These are phyloP conservation scores for Bombylius major DNA, from an alignment of 2,888 invertebrate genomes.

Conservation along the genomic window DNA sequence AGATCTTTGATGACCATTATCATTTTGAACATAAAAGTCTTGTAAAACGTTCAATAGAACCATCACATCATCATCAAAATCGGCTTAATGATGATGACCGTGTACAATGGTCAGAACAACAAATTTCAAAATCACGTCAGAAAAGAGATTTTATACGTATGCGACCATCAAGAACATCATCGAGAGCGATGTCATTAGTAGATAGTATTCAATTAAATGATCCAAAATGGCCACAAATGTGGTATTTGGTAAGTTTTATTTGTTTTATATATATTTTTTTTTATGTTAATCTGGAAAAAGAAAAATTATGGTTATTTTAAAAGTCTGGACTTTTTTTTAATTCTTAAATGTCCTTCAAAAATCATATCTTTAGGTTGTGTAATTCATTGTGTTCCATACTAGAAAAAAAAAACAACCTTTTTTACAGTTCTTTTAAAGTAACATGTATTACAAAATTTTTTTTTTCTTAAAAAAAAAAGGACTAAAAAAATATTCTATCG, in stretches of 20 bases:
- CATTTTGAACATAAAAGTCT: slow-evolving; percentile 73
- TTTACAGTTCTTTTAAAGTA: too few relatives aligned
- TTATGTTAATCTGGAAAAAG: too few relatives aligned
- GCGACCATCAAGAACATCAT: slow-evolving; percentile 30
- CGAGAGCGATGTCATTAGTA: slow-evolving; percentile 23
- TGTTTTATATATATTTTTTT: too few relatives aligned
- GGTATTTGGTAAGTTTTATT: slow-evolving; percentile 78
- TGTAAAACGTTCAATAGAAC: slow-evolving; percentile 59
- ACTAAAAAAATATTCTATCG: too few relatives aligned
- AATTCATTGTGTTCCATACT: too few relatives aligned
- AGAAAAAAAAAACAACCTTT: too few relatives aligned
- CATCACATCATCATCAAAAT: slow-evolving; percentile 56
- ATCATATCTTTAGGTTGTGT: too few relatives aligned
- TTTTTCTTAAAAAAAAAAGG: too few relatives aligned
- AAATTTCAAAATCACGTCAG: slow-evolving; percentile 60
- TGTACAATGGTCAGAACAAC: slow-evolving; percentile 75
- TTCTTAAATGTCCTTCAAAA: too few relatives aligned
- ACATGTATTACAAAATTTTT: too few relatives aligned
- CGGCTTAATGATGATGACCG: slow-evolving; percentile 59
- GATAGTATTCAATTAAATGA: slow-evolving; percentile 52
- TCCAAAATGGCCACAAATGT: slow-evolving; percentile 90
- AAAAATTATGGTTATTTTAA: too few relatives aligned
- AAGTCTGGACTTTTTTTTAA: too few relatives aligned
- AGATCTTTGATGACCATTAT: slow-evolving; percentile 82
- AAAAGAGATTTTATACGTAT: slow-evolving; percentile 65